Base-by-base conservation (phyloP, 2,113 vertebrate genomes). In the Heloderma charlesbogerti region DNA sequence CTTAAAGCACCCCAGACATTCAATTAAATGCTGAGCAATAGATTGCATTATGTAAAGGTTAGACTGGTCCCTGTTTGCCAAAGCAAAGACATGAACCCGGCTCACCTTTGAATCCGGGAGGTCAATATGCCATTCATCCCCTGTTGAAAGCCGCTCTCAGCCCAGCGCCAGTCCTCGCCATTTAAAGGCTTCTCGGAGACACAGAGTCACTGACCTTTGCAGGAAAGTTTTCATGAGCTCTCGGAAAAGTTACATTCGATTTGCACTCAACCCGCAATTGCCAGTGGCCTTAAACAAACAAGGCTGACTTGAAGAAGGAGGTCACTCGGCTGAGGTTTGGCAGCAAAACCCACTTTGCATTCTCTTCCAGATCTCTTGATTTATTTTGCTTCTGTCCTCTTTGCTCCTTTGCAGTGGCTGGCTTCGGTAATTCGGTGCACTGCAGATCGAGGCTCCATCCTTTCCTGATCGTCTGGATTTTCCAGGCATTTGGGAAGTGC, bases 31-130 rank as follows among this genome's bases (percentile, higher is more conserved):
- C 85, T 60, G 82, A 92, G 83, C 80, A 85, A 88, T 77, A 81
- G 90, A 74, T 67, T 88, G 88, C 72, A 90, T 88, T 92, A 81
- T 80, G 45, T 80, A 86, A 86, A 93, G 86, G 86, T 90, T 90
- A 82, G 69, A 66, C 22, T 74, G 86, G 75, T 75, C 75, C 45
- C 77, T 43, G 63, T 67, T 77, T 86, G 69, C 31, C 86, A 90
- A 91, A 88, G 89, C 54, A 67, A 84, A 90, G 66, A 79, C 86
- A 69, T 40, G 66, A 91, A 86, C 86, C 78, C 34, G 3, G 75
- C 40, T 54, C 83, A 81, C 87, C 87, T 82, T 89, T 91, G 54
- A 51, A 82, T 34, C 67, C 3, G 13, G 48, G 81, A 90, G 86
- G 74, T 90, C 63, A 75, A 67, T 18, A 79, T 77, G 57, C 72